phyloP scores from a whole-genome alignment of 2,113 vertebrate genomes.

The Sterna hirundo region DNA sequence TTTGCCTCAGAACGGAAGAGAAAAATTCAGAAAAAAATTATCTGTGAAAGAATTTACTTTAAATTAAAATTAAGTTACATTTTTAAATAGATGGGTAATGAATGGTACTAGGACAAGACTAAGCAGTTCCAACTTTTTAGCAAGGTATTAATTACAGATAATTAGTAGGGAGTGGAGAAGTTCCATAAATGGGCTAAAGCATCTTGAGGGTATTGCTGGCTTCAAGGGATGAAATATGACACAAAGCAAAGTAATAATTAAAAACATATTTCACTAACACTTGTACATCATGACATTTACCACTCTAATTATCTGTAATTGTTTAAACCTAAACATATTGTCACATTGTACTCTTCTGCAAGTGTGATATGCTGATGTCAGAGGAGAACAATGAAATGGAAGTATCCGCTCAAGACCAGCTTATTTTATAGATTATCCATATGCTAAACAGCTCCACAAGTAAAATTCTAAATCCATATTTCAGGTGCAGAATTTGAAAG shows the following conservation, averaged over 20 bases:
- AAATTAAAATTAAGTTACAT: background rate
- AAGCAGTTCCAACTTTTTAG: conserved; percentile 19
- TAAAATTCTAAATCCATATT: background rate
- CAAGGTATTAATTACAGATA: conserved; percentile 33
- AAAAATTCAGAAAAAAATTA: background rate
- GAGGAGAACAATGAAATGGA: conserved; percentile 4
- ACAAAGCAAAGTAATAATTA: conserved; percentile 46
- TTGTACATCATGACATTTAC: conserved; percentile 54
- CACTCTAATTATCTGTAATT: conserved; percentile 44
- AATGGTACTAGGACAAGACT: background rate
- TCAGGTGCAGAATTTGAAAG: background rate
- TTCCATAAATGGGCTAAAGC: background rate
- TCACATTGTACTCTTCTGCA: background rate
- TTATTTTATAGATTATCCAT: background rate
- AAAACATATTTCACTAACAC: conserved; percentile 50
- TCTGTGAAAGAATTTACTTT: background rate
- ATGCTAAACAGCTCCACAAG: background rate
- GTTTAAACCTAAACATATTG: conserved; percentile 47
- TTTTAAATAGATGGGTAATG: background rate
- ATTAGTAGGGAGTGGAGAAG: conserved; percentile 17
- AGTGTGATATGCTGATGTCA: background rate
- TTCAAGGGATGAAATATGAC: conserved; percentile 36
- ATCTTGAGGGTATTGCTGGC: conserved; percentile 9
- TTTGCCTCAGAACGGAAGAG: background rate
- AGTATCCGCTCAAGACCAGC: background rate